These are phyloP conservation scores for Ypsolopha scabrella DNA, from an alignment of 2,888 invertebrate genomes.

Conservation along the genomic window DNA sequence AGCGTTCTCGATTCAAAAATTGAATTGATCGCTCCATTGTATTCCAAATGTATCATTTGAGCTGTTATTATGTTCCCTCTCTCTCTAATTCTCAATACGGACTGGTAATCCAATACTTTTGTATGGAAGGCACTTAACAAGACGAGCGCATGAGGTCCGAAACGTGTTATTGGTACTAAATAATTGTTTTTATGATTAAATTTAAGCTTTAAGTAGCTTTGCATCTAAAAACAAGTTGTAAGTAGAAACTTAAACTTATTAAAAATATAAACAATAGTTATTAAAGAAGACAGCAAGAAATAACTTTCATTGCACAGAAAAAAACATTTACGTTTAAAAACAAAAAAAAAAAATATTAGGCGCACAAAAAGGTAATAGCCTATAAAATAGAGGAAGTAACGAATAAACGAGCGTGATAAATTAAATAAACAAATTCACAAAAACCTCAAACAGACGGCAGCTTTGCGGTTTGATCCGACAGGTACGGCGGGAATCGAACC, in stretches of 20 bases:
- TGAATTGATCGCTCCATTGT: conserved; percentile 71
- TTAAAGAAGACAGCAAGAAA: conserved; percentile 36
- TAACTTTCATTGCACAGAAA: conserved; percentile 37
- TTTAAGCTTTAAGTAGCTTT: background rate
- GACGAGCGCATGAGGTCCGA: conserved; percentile 29
- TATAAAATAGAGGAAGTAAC: conserved; percentile 59
- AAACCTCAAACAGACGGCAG: conserved; percentile 43
- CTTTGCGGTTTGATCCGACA: conserved; percentile 40
- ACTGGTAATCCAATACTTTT: conserved; percentile 69
- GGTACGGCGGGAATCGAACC: conserved; percentile 48
- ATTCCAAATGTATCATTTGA: conserved; percentile 71
- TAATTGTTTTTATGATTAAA: background rate
- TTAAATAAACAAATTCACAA: conserved; percentile 68
- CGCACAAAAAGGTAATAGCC: conserved; percentile 58
- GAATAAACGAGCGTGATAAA: conserved; percentile 64
- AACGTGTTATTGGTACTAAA: conserved; percentile 41
- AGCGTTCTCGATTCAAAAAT: conserved; percentile 71
- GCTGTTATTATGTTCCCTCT: conserved; percentile 66
- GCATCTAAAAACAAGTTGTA: background rate
- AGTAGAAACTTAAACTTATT: background rate
- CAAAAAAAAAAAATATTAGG: conserved; percentile 32
- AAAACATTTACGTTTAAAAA: conserved; percentile 17
- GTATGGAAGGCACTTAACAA: conserved; percentile 67
- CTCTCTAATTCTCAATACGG: conserved; percentile 56
- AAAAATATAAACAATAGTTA: conserved; percentile 3